Evolutionary conservation across 2,797 vertebrate genomes (phyloP).

Genomic region (Odontamblyopus rebecca): DNA sequence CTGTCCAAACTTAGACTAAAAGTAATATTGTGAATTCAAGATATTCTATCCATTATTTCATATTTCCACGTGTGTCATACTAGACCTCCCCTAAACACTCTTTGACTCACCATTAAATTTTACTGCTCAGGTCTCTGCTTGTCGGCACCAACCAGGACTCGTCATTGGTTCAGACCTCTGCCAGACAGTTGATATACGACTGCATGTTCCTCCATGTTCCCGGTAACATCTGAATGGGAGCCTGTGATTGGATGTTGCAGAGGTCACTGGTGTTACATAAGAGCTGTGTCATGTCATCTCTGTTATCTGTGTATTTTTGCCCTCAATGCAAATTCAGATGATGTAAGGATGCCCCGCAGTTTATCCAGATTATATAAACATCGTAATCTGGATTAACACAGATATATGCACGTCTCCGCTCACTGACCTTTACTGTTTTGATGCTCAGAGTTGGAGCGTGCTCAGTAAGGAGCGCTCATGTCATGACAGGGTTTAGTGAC

Average conservation of each 20-base stretch:
- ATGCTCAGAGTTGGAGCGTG: background rate
- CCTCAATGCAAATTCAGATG: background rate
- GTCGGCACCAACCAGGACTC: background rate
- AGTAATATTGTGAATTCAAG: no score
- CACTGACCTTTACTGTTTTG: background rate
- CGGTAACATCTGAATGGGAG: constrained; percentile 4
- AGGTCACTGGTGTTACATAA: constrained; percentile 31
- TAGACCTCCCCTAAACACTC: background rate
- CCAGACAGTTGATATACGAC: background rate
- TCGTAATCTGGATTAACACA: background rate
- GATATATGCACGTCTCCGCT: background rate
- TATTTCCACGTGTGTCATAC: background rate
- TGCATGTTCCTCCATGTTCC: background rate
- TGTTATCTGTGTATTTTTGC: background rate
- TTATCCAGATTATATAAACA: background rate
- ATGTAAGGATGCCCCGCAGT: background rate
- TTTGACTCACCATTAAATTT: constrained; percentile 8
- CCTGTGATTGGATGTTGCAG: constrained; percentile 1
- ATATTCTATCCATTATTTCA: no score
- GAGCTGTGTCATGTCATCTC: constrained; percentile 6
- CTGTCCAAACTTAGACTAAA: background rate
- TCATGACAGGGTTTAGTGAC: background rate
- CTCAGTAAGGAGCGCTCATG: background rate
- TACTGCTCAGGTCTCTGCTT: constrained; percentile 7
- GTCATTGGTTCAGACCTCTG: constrained; percentile 27